Base-by-base conservation (phyloP, 2,797 vertebrate genomes). In the Siniperca undulata region DNA sequence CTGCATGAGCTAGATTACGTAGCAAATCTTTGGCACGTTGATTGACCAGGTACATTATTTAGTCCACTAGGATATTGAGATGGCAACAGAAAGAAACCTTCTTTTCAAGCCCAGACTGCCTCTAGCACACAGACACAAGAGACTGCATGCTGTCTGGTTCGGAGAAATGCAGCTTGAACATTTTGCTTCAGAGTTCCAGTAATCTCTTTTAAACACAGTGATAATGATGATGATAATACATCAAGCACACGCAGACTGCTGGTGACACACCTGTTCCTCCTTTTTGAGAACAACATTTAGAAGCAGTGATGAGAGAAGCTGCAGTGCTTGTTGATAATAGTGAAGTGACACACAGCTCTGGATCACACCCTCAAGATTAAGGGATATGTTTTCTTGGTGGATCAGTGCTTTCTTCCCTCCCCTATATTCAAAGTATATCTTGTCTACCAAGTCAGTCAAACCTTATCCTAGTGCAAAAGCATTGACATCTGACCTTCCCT, bases 41-140 rank as follows among this genome's bases (percentile, higher is more conserved):
- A 24, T 17, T 17, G 22, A 55, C 9, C 1, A 27, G 40, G 9
- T 6, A 19, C 7, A 36, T 20, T 20, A 2, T n/a, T 55, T 4
- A 40, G 22, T 22, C 9, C 44, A 46, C 2, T n/a, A 9, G 27
- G 52, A 27, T 24, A 1, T 20, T 52, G 38, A 55, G 11, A 60
- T 22, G 14, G 14, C 59, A 61, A 19, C 59, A 74, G 40, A 22
- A 80, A 70, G 7, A 71, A 74, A 50, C 48, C 5, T 50, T 12
- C 7, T 66, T 65, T 77, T 30, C 2, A n/a, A 58, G 46, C 10
- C 20, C 34, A 13, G 36, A 19, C 30, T 5, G 7, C 19, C 16
- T 40, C 52, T n/a, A 0, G 38, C 68, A 53, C 53, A 24, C 40
- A 64, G 16, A 34, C n/a, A 42, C 7, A 16, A 56, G 22, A 62